Base-by-base conservation (phyloP, 2,797 vertebrate genomes). In the Lutjanus argentimaculatus region DNA sequence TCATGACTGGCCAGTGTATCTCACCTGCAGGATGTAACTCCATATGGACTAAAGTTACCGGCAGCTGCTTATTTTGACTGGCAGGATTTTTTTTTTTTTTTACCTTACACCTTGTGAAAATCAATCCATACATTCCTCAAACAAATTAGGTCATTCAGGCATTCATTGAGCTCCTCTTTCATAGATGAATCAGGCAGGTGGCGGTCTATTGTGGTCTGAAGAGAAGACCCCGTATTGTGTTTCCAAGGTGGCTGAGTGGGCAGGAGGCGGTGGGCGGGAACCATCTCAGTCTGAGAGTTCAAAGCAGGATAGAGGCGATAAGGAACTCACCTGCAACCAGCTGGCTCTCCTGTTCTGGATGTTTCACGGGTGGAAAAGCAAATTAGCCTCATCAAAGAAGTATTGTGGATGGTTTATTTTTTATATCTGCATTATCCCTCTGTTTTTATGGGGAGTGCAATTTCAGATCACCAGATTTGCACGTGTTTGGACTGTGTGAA, bases 161-260 rank as follows among this genome's bases (percentile, higher is more conserved):
- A 65, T 85, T 85, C 67, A 63, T 55, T 3, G 17, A 66, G 86
- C 90, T 94, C 88, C 22, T 56, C 86, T 95, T 94, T 95, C 92
- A 89, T 51, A 56, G 82, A 84, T 75, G 79, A 91, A 88, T 83
- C 84, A 65, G 84, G 75, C 91, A 94, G 92, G 86, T 91, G 86
- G 85, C 53, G 7, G 25, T 46, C 85, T 63, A 82, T 92, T 93
- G 83, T 90, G 56, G 55, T 2, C 11, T 12, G 19, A 79, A 73
- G 64, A 84, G 73, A 80, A 72, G 79, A 78, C 43, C 75, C 73
- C 79, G 55, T 80, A 92, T 91, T 89, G 89, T 89, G 88, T 94
- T 92, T 92, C 91, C 66, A 68, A 40, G 64, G 72, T 45, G 80
- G 82, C 49, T 67, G 75, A 79, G 69, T 25, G 13, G 75, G 78